Percentiles rank a stretch among this genome's conserved stretches.
Conservation (phyloP, 1,140 invertebrate species). For the Hermatobates lingyangjiaoensis region DNA sequence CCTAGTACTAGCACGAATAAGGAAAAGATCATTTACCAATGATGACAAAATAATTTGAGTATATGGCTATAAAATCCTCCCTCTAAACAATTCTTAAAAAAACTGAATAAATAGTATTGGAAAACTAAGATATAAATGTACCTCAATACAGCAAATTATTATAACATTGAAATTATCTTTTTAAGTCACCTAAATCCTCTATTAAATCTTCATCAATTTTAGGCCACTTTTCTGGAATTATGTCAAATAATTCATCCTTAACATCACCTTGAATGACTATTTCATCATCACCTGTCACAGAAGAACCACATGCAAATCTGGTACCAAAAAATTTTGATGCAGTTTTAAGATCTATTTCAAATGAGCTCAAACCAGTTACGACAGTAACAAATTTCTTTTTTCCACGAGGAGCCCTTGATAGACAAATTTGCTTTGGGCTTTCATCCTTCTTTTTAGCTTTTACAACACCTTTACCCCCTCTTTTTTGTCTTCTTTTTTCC, state of each 20-base stretch:
- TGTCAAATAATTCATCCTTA: slow-evolving; percentile 91
- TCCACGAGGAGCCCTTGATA: slow-evolving; percentile 81
- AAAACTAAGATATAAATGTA: too few relatives aligned
- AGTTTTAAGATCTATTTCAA: slow-evolving; percentile 94
- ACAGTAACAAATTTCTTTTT: slow-evolving; percentile 98
- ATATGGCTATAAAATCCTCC: too few relatives aligned
- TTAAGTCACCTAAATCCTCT: slow-evolving; percentile 23
- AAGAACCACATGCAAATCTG: slow-evolving; percentile 96
- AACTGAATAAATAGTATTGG: too few relatives aligned
- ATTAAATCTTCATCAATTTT: slow-evolving; percentile 32
- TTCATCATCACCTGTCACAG: slow-evolving; percentile 95
- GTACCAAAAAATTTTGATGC: slow-evolving; percentile 95
- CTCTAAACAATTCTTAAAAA: too few relatives aligned
- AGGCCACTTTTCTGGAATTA: slow-evolving; percentile 94
- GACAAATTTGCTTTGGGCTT: slow-evolving; percentile 46
- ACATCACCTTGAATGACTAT: slow-evolving; percentile 98
- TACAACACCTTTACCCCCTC: slow-evolving; percentile 58
- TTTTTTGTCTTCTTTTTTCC: slow-evolving; percentile 76
- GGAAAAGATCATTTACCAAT: too few relatives aligned
- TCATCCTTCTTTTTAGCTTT: slow-evolving; percentile 43
- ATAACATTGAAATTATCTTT: slow-evolving; percentile 20
- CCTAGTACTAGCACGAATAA: too few relatives aligned
- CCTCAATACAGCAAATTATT: too few relatives aligned
- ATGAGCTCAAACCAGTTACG: slow-evolving; percentile 67
- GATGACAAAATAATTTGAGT: too few relatives aligned